Conservation (phyloP, 2,113 vertebrate species). For the Pycnonotus jocosus region DNA sequence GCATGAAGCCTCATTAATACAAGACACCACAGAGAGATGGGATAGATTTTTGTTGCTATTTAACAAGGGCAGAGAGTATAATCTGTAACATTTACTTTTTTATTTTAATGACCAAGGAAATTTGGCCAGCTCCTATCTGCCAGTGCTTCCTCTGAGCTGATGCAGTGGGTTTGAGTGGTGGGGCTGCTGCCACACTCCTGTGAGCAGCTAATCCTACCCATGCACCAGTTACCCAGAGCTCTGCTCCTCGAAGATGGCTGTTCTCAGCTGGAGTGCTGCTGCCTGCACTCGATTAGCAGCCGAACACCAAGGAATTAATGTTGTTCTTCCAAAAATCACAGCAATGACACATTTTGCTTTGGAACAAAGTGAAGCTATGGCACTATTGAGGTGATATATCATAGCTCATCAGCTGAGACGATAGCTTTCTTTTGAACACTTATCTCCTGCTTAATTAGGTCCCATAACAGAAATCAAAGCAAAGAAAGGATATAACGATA, state of each 20-base stretch:
- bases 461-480: not conserved
- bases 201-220: not conserved
- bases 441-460: not conserved
- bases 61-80: slow-evolving; percentile 49
- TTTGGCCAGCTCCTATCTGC: not conserved
- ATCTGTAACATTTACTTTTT: slow-evolving; percentile 16
- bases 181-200: not conserved
- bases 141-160: not conserved
- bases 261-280: not conserved
- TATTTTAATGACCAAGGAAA: slow-evolving; percentile 18
- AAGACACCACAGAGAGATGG: slow-evolving; percentile 42
- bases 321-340: not conserved
- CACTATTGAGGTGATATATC: not conserved
- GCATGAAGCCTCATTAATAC: slow-evolving; percentile 70
- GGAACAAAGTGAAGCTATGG: not conserved
- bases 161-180: not conserved
- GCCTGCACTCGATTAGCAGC: not conserved
- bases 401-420: not conserved
- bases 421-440: not conserved
- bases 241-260: not conserved
- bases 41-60: slow-evolving; percentile 46
- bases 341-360: not conserved
- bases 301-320: not conserved
- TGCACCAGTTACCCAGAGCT: not conserved
- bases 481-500: not conserved